Conservation (phyloP, 2,797 vertebrate genomes). For the Chaetodon trifasciatus region DNA sequence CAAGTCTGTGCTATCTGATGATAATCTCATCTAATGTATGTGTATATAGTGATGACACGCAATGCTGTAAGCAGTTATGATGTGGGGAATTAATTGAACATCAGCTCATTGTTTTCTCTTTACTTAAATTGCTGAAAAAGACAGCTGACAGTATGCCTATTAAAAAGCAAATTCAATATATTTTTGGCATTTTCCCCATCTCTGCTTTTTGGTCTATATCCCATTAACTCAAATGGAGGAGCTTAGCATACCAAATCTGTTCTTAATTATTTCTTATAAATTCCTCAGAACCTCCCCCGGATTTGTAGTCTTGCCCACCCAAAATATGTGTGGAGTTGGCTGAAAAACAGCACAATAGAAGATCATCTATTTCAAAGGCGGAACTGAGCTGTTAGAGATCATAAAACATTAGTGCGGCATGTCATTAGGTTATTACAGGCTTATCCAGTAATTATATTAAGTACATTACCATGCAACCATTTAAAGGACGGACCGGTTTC, state of each 20-base stretch:
- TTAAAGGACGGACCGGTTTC: conserved; percentile 61
- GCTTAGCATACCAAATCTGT: conserved; percentile 83
- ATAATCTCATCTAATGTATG: conserved; percentile 34
- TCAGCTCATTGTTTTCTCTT: conserved; percentile 54
- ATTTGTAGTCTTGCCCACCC: conserved; percentile 70
- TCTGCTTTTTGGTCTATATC: conserved; percentile 69
- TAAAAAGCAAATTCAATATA: conserved; percentile 67
- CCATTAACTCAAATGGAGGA: conserved; percentile 75
- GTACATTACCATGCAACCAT: conserved; percentile 62
- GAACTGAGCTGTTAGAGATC: conserved; percentile 78
- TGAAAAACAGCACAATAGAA: conserved; percentile 72
- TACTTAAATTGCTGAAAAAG: conserved; percentile 42
- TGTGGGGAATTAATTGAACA: conserved; percentile 50
- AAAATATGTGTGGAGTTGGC: conserved; percentile 73
- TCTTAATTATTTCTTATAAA: conserved; percentile 82
- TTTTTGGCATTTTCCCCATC: conserved; percentile 68
- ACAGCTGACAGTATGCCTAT: conserved; percentile 59
- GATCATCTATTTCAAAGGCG: conserved; percentile 74
- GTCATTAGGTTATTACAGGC: conserved; percentile 77
- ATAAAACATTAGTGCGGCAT: conserved; percentile 79
- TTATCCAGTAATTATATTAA: conserved; percentile 82
- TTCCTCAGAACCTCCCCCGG: conserved; percentile 74
- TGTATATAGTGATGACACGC: conserved; percentile 19
- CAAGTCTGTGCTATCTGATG: conserved; percentile 10
- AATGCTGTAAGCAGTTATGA: conserved; percentile 19